These are phyloP conservation scores for Montipora capitata DNA, from an alignment of 92 coral and sea anemone genomes.

Conservation along the genomic window DNA sequence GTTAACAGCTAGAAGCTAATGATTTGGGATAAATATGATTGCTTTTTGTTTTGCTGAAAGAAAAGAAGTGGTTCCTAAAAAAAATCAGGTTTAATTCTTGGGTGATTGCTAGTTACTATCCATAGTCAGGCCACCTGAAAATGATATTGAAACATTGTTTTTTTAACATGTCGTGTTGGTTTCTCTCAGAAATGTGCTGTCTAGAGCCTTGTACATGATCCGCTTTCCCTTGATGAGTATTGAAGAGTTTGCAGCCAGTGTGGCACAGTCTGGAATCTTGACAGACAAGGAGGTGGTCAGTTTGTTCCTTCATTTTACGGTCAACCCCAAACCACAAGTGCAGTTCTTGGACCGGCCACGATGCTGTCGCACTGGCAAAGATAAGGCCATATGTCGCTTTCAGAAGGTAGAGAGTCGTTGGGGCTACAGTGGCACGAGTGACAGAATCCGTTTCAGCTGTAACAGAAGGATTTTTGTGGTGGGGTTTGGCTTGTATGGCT, in stretches of 20 bases:
- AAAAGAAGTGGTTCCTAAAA: too few relatives aligned
- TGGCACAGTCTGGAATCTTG: conserved; percentile 90
- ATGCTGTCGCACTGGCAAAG: conserved; percentile 96
- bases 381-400: conserved; percentile 89
- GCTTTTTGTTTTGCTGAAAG: too few relatives aligned
- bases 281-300: conserved; percentile 97
- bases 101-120: too few relatives aligned
- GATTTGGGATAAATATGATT: too few relatives aligned
- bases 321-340: conserved; percentile 95
- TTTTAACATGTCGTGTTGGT: neutral
- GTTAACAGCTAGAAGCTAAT: too few relatives aligned
- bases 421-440: conserved; percentile 99
- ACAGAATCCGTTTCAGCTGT: conserved; percentile 93
- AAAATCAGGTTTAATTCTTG: too few relatives aligned
- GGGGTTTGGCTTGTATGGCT: conserved; percentile 96
- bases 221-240: conserved; percentile 98
- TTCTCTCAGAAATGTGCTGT: conserved; percentile 80
- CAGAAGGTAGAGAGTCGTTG: conserved; percentile 97
- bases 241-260: conserved; percentile 93
- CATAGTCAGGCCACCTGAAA: neutral
- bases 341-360: conserved; percentile 95
- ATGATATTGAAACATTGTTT: neutral
- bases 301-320: conserved; percentile 91
- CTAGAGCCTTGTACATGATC: conserved; percentile 92
- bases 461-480: conserved; percentile 94